phyloP scores from a whole-genome alignment of 2,888 invertebrate species.

The Tholera decimalis region DNA sequence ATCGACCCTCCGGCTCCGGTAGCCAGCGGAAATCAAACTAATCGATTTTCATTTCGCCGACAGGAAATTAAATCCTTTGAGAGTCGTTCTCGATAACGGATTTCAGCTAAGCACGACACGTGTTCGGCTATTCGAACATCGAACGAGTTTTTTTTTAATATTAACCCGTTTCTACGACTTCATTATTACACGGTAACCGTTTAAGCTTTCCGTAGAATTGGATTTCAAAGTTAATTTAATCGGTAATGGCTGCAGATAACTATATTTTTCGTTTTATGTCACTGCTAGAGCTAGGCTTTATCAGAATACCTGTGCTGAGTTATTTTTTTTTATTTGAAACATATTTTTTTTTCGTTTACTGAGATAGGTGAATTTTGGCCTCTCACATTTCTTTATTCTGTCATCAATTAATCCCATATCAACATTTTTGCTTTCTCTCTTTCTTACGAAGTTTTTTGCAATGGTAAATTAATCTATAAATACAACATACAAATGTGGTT shows the following conservation, averaged over 20 bases:
- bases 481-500: too few relatives aligned
- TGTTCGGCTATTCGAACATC: constrained; percentile 76
- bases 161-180: constrained; percentile 58
- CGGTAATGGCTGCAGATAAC: constrained; percentile 30
- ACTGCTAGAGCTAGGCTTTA: too few relatives aligned
- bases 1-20: constrained; percentile 82
- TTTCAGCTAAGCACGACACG: constrained; percentile 89
- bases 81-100: constrained; percentile 88
- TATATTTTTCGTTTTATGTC: constrained; percentile 40
- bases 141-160: constrained; percentile 69
- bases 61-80: constrained; percentile 92
- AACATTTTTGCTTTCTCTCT: too few relatives aligned
- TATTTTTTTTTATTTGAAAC: too few relatives aligned
- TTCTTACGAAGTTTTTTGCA: too few relatives aligned
- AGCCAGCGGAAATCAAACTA: constrained; percentile 90
- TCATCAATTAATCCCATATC: too few relatives aligned
- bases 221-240: constrained; percentile 60
- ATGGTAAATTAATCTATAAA: too few relatives aligned
- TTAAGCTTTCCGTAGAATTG: constrained; percentile 66
- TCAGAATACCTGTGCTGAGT: too few relatives aligned
- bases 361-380: too few relatives aligned
- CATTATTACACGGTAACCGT: constrained; percentile 54
- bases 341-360: too few relatives aligned
- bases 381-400: too few relatives aligned
- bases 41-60: constrained; percentile 90